These are phyloP conservation scores for Psittacula echo DNA, from an alignment of 2,797 vertebrate genomes.

Conservation along the genomic window DNA sequence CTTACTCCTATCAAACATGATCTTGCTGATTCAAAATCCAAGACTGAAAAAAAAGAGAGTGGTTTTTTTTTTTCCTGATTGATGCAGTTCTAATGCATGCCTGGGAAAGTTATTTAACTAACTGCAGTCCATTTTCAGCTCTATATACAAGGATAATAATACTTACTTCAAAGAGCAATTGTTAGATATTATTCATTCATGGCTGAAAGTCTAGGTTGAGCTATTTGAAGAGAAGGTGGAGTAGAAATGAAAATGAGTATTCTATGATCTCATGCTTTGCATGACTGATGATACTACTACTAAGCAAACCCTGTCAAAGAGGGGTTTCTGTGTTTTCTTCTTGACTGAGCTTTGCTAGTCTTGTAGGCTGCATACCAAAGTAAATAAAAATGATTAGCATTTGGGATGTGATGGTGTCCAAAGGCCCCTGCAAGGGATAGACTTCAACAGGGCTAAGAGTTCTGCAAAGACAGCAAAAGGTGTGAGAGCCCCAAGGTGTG, in stretches of 20 bases:
- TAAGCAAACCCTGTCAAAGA: neutral
- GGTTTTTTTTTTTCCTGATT: neutral
- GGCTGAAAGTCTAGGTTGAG: neutral
- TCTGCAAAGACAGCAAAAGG: neutral
- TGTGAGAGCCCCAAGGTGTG: neutral
- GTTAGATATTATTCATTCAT: conserved; percentile 27
- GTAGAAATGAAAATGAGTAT: conserved; percentile 44
- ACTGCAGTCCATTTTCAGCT: neutral
- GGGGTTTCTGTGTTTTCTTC: conserved; percentile 16
- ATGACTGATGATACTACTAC: conserved; percentile 3
- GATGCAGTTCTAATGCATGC: neutral
- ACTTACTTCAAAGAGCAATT: conserved; percentile 36
- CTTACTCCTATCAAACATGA: neutral
- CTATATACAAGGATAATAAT: neutral
- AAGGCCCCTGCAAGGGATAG: neutral
- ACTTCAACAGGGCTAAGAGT: neutral
- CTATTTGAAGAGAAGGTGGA: conserved; percentile 40
- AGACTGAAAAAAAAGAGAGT: neutral
- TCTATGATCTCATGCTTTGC: conserved; percentile 47
- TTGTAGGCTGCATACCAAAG: neutral
- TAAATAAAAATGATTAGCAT: neutral
- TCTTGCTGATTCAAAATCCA: conserved; percentile 4
- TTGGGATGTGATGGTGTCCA: neutral
- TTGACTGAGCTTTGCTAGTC: neutral
- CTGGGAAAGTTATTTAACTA: conserved; percentile 12